These are phyloP conservation scores for Stegophylla sp. DNA, from an alignment of 2,888 invertebrate species.

Conservation along the genomic window DNA sequence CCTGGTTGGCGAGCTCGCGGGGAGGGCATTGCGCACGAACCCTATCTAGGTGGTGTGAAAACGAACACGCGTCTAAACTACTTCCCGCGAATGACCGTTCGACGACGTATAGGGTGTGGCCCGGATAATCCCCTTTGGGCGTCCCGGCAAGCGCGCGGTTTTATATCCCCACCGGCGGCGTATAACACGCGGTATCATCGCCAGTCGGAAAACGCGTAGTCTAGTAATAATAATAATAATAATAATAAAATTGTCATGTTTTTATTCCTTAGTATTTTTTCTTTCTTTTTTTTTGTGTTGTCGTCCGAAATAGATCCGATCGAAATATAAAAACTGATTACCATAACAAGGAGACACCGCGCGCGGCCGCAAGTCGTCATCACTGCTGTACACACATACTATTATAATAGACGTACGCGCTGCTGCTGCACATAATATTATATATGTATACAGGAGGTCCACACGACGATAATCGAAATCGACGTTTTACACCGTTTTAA, in stretches of 20 bases:
- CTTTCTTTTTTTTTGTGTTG: not conserved
- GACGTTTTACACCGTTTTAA: constrained; percentile 11
- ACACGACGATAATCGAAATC: not conserved
- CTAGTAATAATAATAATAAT: not conserved
- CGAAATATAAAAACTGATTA: constrained; percentile 6
- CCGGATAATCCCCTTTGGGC: constrained; percentile 54
- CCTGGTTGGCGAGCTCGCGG: not conserved
- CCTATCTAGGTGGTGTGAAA: constrained; percentile 49
- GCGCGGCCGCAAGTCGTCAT: not conserved
- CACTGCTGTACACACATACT: not conserved
- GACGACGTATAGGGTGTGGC: constrained; percentile 54
- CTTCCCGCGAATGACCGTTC: constrained; percentile 57
- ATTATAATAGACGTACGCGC: no score
- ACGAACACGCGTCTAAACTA: constrained; percentile 40
- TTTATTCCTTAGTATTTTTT: not conserved
- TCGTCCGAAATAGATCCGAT: constrained; percentile 7
- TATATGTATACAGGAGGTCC: no score
- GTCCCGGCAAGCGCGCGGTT: constrained; percentile 28
- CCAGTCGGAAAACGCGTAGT: not conserved
- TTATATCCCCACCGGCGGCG: constrained; percentile 34
- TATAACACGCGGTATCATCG: not conserved
- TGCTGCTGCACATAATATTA: not conserved
- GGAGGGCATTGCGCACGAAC: constrained; percentile 15
- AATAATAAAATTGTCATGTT: not conserved
- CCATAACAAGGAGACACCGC: constrained; percentile 26